Base-by-base conservation (phyloP, 1,140 invertebrate genomes). In the Brachionus asplanchnoidis region DNA sequence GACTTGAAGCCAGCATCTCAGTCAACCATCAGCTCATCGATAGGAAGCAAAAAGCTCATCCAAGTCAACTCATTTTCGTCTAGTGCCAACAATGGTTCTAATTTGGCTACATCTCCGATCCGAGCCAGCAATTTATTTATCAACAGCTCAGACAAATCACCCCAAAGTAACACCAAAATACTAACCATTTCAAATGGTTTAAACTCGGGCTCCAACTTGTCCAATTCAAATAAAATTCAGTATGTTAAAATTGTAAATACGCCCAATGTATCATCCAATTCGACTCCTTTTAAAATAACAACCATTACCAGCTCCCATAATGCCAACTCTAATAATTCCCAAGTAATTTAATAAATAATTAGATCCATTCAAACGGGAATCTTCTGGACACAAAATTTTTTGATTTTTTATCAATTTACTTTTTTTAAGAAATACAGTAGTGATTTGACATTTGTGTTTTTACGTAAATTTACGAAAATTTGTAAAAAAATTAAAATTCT, bases 171-270 rank as follows among this genome's bases (percentile, higher is more conserved):
- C 40, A n/a, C 68, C 26, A 77, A 77, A 50, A 77, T 46, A 50
- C 9, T 77, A 12, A 50, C 44, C 42, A 77, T 50, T 50, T 46
- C 73, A 7, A 77, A 77, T 50, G 73, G 40, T 50, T 50, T 77
- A 46, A 77, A 50, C 46, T 50, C 73, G 17, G 50, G 42, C 42
- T 26, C 73, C 0, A 77, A 8, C 46, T 26, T 60, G 5, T 26
- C 53, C n/a, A 60, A 23, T 46, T 46, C n/a, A 12, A 77, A 77
- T 28, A 77, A 77, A 50, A 77, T 77, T 50, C 73, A 77, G 20
- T 77, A 77, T 50, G 73, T 77, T 50, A 77, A 77, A 77, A 77
- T 77, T 50, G 73, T 77, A 46, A 77, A 77, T 77, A 77, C 73
- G 11, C 73, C 73, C 9, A 26, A 20, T 50, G 8, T 46, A 17